phyloP scores from a whole-genome alignment of 2,113 vertebrate genomes.

The Sorex araneus region DNA sequence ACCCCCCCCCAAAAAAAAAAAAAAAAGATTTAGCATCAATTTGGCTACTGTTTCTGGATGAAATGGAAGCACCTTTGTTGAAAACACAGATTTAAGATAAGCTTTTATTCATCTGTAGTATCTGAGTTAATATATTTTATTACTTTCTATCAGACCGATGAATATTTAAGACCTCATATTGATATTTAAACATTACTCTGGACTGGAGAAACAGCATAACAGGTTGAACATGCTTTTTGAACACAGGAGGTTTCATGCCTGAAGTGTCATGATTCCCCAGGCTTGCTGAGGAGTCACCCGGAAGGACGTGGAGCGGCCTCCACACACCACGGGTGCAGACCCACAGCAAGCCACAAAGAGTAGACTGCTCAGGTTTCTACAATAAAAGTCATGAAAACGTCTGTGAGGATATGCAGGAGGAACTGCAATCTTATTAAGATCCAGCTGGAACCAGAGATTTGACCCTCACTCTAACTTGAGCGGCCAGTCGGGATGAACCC shows the following conservation, averaged over 20 bases:
- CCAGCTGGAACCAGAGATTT: not conserved
- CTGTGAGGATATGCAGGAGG: not conserved
- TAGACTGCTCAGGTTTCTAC: not conserved
- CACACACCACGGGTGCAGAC: too few relatives aligned
- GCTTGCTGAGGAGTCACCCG: too few relatives aligned
- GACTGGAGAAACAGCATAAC: too few relatives aligned
- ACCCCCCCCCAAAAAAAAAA: too few relatives aligned
- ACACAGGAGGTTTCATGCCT: too few relatives aligned
- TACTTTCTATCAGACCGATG: not conserved
- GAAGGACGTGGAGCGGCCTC: too few relatives aligned
- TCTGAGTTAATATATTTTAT: not conserved
- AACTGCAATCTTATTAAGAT: not conserved
- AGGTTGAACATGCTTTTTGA: too few relatives aligned
- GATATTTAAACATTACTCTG: not conserved
- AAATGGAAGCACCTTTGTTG: not conserved
- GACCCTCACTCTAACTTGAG: not conserved
- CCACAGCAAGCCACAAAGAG: too few relatives aligned
- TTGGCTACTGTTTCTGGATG: not conserved
- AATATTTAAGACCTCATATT: slow-evolving; percentile 1
- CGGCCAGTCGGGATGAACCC: not conserved
- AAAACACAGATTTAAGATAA: slow-evolving; percentile 31
- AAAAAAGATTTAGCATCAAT: slow-evolving; percentile 30
- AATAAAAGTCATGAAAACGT: not conserved
- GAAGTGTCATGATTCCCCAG: too few relatives aligned
- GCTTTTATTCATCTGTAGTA: slow-evolving; percentile 1